phyloP scores from a whole-genome alignment of 2,888 invertebrate species.

The Apantesis nais region DNA sequence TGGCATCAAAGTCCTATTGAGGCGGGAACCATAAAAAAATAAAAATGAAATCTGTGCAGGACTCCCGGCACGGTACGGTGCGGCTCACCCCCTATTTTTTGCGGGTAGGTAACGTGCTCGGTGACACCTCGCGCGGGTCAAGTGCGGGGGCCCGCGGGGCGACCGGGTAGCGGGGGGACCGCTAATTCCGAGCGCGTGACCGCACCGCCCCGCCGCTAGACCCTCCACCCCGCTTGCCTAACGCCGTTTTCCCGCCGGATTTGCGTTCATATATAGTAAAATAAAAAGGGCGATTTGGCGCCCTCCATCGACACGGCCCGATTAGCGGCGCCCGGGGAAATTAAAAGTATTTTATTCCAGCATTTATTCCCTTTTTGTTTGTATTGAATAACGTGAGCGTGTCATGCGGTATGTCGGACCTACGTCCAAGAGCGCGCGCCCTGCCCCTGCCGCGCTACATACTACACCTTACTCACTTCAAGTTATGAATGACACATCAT shows the following conservation, averaged over 20 bases:
- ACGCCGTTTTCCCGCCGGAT: constrained; percentile 81
- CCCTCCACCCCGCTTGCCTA: constrained; percentile 44
- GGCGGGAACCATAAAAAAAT: constrained; percentile 71
- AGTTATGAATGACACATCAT: constrained; percentile 47
- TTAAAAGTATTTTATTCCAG: constrained; percentile 84
- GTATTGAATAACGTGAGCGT: constrained; percentile 72
- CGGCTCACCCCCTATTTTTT: constrained; percentile 70
- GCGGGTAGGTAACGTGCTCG: constrained; percentile 79
- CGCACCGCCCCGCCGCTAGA: constrained; percentile 56
- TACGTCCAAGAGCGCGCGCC: constrained; percentile 36
- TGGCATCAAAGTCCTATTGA: constrained; percentile 60
- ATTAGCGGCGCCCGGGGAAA: constrained; percentile 85
- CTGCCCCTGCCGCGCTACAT: neutral
- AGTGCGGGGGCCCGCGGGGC: constrained; percentile 58
- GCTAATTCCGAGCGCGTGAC: constrained; percentile 81
- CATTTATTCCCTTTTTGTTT: constrained; percentile 83
- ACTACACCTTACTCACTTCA: constrained; percentile 17
- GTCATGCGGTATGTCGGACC: constrained; percentile 54
- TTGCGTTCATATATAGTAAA: constrained; percentile 82
- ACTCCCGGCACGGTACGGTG: constrained; percentile 48
- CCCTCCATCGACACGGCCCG: constrained; percentile 81
- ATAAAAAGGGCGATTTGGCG: constrained; percentile 84
- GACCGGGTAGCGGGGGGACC: constrained; percentile 54
- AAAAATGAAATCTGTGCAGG: constrained; percentile 73
- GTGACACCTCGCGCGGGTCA: constrained; percentile 79